Evolutionary conservation across 2,797 vertebrate species (phyloP).

Genomic region (Notamacropus eugenii): DNA sequence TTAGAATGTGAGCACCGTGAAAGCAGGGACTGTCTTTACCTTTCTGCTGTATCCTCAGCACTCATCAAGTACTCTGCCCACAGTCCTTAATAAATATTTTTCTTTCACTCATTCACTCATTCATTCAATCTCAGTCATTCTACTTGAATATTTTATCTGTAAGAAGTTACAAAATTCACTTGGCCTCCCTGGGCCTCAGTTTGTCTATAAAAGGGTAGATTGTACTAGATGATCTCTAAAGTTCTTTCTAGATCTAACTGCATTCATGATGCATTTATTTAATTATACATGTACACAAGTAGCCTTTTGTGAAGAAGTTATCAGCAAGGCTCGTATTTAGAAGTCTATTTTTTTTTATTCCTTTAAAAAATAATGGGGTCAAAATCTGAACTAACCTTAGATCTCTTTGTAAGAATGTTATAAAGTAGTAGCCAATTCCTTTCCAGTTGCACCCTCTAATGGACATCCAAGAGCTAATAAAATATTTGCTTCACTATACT

Average conservation of each 20-base stretch:
- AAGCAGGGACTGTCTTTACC: neutral
- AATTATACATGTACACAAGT: neutral
- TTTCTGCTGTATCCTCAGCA: neutral
- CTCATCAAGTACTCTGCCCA: neutral
- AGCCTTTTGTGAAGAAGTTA: neutral
- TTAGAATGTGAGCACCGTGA: neutral
- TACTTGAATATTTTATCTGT: neutral
- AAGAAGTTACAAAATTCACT: neutral
- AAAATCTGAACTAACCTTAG: neutral
- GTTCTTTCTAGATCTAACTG: neutral
- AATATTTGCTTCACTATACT: neutral
- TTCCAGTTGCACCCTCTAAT: neutral
- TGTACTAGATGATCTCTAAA: neutral
- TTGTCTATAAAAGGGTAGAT: too few species aligned
- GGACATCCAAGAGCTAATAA: neutral
- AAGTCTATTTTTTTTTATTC: neutral
- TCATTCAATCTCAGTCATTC: neutral
- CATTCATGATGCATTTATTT: neutral
- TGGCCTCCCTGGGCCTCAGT: neutral
- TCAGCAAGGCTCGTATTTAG: neutral
- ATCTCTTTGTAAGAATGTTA: neutral
- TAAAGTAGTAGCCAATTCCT: neutral
- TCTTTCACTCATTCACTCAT: neutral
- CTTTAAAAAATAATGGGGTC: neutral
- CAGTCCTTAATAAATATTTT: neutral